Percentiles rank a stretch among this genome's conserved stretches.
phyloP scores from a whole-genome alignment of 2,113 vertebrate genomes.

The Urocynchramus pylzowi region DNA sequence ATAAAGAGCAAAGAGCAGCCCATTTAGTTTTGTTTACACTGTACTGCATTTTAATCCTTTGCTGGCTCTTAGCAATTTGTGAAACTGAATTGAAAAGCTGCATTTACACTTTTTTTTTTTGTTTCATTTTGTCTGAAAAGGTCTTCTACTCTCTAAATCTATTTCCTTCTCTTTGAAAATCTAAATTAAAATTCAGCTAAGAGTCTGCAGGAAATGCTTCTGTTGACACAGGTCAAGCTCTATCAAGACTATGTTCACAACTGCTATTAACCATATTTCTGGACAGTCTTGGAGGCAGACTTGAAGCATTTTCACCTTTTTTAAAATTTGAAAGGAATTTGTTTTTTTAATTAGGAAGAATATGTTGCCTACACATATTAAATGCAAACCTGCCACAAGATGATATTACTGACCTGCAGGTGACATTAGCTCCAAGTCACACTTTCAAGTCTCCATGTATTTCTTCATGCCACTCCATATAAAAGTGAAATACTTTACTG shows the following conservation, averaged over 20 bases:
- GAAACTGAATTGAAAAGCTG: not conserved
- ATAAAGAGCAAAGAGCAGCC: not conserved
- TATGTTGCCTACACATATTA: not conserved
- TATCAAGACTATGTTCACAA: not conserved
- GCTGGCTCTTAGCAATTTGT: not conserved
- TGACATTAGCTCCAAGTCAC: not conserved
- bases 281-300: not conserved
- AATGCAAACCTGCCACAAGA: not conserved
- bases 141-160: not conserved
- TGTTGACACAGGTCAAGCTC: not conserved
- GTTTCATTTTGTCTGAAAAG: not conserved
- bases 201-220: not conserved
- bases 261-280: not conserved
- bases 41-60: not conserved
- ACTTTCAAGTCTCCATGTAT: not conserved
- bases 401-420: not conserved
- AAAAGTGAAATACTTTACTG: not conserved
- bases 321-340: not conserved
- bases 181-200: not conserved
- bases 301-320: not conserved
- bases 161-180: not conserved
- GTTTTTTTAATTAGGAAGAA: not conserved
- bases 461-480: not conserved
- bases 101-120: not conserved
- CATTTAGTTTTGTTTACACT: not conserved